These are phyloP conservation scores for Mellilla xanthometata DNA, from an alignment of 2,888 invertebrate species.

Conservation along the genomic window DNA sequence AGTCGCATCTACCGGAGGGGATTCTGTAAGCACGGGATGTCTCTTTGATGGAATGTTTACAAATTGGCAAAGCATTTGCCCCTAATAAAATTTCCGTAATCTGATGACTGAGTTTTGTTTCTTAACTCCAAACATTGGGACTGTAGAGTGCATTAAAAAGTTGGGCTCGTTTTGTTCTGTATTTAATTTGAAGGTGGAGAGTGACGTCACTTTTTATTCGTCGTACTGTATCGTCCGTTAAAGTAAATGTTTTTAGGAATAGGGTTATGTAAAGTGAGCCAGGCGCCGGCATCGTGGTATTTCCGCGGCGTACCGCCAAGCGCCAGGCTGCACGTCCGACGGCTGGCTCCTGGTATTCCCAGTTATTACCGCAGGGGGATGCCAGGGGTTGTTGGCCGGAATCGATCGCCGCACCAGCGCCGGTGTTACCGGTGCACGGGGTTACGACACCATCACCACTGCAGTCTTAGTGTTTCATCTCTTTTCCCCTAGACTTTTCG, in stretches of 20 bases:
- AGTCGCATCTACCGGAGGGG: slow-evolving; percentile 42
- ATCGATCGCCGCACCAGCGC: slow-evolving; percentile 72
- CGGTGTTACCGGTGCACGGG: slow-evolving; percentile 66
- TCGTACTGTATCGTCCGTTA: slow-evolving; percentile 4
- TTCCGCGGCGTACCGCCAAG: slow-evolving; percentile 51
- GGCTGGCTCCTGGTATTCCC: slow-evolving; percentile 73
- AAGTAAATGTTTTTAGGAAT: slow-evolving; percentile 8
- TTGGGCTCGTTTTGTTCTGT: neutral
- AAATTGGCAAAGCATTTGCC: slow-evolving; percentile 35
- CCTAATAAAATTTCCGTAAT: slow-evolving; percentile 6
- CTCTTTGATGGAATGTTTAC: slow-evolving; percentile 45
- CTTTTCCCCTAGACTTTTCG: slow-evolving; percentile 33
- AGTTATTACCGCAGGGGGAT: slow-evolving; percentile 71
- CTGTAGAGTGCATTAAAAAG: neutral
- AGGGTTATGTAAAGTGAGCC: slow-evolving; percentile 42
- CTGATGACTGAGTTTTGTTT: slow-evolving; percentile 1
- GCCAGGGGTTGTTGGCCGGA: slow-evolving; percentile 74
- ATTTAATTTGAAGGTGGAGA: too few relatives aligned
- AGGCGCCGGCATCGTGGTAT: slow-evolving; percentile 70
- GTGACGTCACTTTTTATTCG: neutral
- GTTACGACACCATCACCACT: slow-evolving; percentile 62
- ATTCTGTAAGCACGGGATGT: slow-evolving; percentile 34
- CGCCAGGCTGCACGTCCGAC: slow-evolving; percentile 39
- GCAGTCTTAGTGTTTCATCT: slow-evolving; percentile 46
- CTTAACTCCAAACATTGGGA: neutral